A percentile compares a stretch with the other conserved stretches of the same genome.
Conservation (phyloP, 2,113 vertebrate species). For the Thinocorus orbignyianus region DNA sequence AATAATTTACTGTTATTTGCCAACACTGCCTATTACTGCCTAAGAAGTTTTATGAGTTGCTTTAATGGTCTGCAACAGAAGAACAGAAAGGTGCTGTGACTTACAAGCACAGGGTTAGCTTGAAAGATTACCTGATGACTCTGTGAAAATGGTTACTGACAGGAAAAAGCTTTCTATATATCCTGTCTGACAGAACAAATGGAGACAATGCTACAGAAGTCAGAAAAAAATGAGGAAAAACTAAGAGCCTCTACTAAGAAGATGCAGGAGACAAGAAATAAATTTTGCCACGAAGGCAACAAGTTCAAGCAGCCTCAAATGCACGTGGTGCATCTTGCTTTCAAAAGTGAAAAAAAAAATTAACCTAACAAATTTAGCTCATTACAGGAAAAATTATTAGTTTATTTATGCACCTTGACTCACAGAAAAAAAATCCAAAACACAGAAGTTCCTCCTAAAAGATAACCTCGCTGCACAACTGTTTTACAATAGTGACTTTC, state of each 20-base stretch:
- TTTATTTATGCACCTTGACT: not conserved
- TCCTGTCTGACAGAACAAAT: constrained; percentile 1
- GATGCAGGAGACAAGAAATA: not conserved
- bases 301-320: not conserved
- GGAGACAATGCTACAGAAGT: not conserved
- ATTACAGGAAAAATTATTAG: not conserved
- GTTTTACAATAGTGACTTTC: not conserved
- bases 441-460: not conserved
- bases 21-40: not conserved
- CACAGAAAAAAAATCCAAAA: rapidly evolving
- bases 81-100: not conserved
- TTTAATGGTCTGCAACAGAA: not conserved
- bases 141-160: constrained; percentile 1
- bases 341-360: not conserved
- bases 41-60: not conserved
- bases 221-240: not conserved
- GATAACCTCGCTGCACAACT: not conserved
- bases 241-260: not conserved
- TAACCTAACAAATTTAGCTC: not conserved
- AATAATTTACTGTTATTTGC: not conserved
- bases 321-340: rapidly evolving
- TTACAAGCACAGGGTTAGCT: not conserved
- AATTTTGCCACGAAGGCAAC: not conserved
- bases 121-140: not conserved
- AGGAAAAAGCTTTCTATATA: not conserved